Base-by-base conservation (phyloP, 1,140 invertebrate species). In the Caenorhabditis tropicalis region DNA sequence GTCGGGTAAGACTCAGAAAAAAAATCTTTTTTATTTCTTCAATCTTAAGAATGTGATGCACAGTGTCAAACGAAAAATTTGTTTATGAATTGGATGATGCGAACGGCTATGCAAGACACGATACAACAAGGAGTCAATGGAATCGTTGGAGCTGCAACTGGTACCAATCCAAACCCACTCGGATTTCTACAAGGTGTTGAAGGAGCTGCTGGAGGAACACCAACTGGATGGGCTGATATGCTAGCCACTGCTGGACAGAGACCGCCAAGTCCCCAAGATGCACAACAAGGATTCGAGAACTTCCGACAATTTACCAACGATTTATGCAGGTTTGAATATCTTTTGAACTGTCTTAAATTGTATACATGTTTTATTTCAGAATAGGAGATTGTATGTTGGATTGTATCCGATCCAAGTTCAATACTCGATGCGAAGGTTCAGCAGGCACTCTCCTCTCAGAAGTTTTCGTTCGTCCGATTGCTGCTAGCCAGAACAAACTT, bases 11-110 rank as follows among this genome's bases (percentile, higher is more conserved):
- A 15, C 3, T 24, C 7, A 39, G 36, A 39, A 9, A 4, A 36
- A 74, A 74, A 43, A 48, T 0, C 21, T 33, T 4, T 51, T 31
- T 31, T 19, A 33, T 21, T 51, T 33, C 31, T 5, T 3, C 19
- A 24, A 21, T 21, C 24, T 81, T 33, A 43, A 65, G 82, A 82
- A 21, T 82, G 82, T n/a, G 82, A 82, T 15, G 27, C 36, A 9
- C 36, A 82, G 21, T 82, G 82, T 24, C 36, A 82, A 39, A 82
- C 82, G 3, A 82, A 82, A 27, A 70, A 48, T 24, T 24, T 48
- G 16, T 43, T 82, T 27, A 82, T 82, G 82, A 65, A 82, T n/a
- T 56, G 46, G 82, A 56, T 82, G 39, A 82, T 82, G 82, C 4
- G 58, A n/a, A 65, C 82, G 15, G 36, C 82, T 24, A 27, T 82